Conservation (phyloP, 2,888 invertebrate genomes). For the Pseudococcus viburni region DNA sequence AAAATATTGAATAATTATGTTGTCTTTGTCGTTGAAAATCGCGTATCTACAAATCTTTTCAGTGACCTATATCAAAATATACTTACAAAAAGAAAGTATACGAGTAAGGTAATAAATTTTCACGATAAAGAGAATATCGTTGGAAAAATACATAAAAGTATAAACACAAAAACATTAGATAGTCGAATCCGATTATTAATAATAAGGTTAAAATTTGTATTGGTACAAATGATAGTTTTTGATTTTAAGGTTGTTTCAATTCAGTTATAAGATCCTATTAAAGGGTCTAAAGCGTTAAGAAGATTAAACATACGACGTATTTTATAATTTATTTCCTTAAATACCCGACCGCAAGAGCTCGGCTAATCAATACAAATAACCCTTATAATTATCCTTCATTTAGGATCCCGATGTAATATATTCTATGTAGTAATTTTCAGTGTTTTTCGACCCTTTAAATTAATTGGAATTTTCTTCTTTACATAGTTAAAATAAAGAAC, state of each 20-base stretch:
- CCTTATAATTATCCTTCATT: conserved; percentile 50
- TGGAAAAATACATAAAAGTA: background rate
- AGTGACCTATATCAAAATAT: background rate
- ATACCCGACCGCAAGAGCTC: conserved; percentile 14
- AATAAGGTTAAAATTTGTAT: conserved; percentile 23
- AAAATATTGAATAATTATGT: too few relatives aligned
- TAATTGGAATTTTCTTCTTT: background rate
- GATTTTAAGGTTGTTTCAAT: conserved; percentile 24
- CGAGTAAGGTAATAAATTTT: background rate
- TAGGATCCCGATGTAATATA: background rate
- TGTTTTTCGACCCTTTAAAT: background rate
- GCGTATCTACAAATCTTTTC: background rate
- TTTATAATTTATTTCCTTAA: conserved; percentile 55
- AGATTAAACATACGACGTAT: conserved; percentile 33
- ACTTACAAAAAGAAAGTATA: background rate
- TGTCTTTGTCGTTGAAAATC: too few relatives aligned
- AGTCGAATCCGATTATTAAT: conserved; percentile 17
- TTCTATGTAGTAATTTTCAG: background rate
- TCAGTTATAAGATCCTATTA: conserved; percentile 43
- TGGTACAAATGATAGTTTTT: conserved; percentile 40
- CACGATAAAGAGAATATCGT: background rate
- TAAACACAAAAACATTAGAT: background rate
- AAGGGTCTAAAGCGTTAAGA: conserved; percentile 31
- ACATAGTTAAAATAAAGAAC: background rate
- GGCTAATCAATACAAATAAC: conserved; percentile 56